A percentile compares a stretch with the other conserved stretches of the same genome.
Evolutionary conservation across 2,797 vertebrate genomes (phyloP).

Genomic region (Vespertilio murinus): DNA sequence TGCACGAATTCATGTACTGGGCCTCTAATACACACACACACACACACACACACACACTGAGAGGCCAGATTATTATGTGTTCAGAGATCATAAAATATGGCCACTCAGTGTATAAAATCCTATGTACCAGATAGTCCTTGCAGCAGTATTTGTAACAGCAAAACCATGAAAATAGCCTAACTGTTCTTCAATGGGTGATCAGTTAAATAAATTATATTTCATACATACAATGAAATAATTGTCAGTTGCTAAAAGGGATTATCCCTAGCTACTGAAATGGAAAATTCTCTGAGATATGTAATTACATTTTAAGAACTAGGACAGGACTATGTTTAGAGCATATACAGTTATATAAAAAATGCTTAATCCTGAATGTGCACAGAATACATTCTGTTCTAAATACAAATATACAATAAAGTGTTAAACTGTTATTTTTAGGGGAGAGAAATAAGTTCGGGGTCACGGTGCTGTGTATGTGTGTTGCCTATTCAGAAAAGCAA

Average conservation of each 20-base stretch:
- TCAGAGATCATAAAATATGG: no score
- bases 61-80: no score
- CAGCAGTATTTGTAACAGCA: background rate
- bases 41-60: no score
- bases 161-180: background rate
- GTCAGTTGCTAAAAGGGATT: background rate
- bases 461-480: background rate
- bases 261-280: background rate
- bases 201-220: background rate
- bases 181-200: background rate
- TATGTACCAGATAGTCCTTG: background rate
- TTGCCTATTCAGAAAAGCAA: background rate
- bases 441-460: background rate
- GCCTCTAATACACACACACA: no score
- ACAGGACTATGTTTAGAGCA: background rate
- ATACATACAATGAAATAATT: background rate
- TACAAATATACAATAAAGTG: background rate
- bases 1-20: no score
- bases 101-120: background rate
- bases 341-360: background rate
- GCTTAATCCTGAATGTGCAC: background rate
- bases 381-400: background rate
- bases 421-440: background rate
- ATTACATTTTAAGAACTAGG: background rate
- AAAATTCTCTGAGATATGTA: background rate